A percentile compares a stretch with the other conserved stretches of the same genome.
Conservation (phyloP, 2,797 vertebrate species). For the Enteromius mattozi region DNA sequence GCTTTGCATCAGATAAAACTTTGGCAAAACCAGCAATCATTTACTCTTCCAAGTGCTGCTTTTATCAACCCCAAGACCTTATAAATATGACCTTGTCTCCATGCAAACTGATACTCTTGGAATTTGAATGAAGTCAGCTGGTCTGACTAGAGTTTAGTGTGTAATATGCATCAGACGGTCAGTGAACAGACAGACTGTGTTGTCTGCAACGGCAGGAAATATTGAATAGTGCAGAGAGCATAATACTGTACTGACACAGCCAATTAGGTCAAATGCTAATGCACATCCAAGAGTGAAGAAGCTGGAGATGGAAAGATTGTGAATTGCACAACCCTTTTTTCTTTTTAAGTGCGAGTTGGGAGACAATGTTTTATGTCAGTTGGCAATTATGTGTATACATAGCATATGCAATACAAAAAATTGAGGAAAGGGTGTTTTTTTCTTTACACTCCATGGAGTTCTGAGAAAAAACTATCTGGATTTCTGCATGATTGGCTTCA, state of each 20-base stretch:
- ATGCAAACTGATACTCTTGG: slow-evolving; percentile 5
- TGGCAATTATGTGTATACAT: background rate
- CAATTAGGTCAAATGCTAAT: slow-evolving; percentile 38
- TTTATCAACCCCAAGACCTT: slow-evolving; percentile 6
- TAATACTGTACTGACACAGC: background rate
- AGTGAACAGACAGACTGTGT: background rate
- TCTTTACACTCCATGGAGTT: background rate
- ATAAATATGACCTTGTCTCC: slow-evolving; percentile 27
- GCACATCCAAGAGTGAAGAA: slow-evolving; percentile 21
- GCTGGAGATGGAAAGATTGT: slow-evolving; percentile 17
- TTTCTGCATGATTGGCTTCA: background rate
- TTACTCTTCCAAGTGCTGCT: background rate
- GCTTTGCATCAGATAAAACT: background rate
- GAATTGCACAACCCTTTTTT: slow-evolving; percentile 7
- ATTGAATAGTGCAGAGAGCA: slow-evolving; percentile 14
- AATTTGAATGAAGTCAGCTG: slow-evolving; percentile 13
- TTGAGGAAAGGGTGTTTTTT: background rate
- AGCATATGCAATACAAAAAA: background rate
- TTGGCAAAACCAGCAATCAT: background rate
- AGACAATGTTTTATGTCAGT: background rate
- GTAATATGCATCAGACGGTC: slow-evolving; percentile 10
- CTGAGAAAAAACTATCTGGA: background rate
- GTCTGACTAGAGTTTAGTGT: slow-evolving; percentile 4
- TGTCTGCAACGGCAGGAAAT: background rate
- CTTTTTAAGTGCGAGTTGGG: background rate